Conservation (phyloP, 2,797 vertebrate species). For the Sparus aurata region DNA sequence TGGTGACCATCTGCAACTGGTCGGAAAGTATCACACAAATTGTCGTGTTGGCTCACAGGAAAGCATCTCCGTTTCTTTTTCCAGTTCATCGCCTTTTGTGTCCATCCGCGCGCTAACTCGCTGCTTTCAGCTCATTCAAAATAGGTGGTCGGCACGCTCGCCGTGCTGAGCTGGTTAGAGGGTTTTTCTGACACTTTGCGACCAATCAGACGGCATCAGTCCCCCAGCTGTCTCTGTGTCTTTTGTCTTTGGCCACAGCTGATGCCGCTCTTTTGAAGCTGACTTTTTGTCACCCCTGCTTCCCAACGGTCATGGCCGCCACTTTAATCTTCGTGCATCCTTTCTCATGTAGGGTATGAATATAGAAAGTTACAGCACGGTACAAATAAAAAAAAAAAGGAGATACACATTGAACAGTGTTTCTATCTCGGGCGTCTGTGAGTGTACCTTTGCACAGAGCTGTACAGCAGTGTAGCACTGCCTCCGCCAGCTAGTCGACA, state of each 20-base stretch:
- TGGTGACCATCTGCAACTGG: conserved; percentile 34
- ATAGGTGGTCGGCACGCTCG: conserved; percentile 9
- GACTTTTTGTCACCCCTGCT: conserved; percentile 35
- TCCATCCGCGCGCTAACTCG: conserved; percentile 13
- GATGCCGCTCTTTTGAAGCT: conserved; percentile 20
- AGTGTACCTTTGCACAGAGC: conserved; percentile 38
- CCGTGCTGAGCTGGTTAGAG: conserved; percentile 52
- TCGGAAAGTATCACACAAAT: conserved; percentile 36
- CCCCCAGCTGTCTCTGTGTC: conserved; percentile 39
- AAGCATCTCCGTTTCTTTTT: conserved; percentile 27
- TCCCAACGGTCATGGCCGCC: not conserved
- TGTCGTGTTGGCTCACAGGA: conserved; percentile 2
- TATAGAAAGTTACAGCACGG: conserved; percentile 23
- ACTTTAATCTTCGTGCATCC: conserved; percentile 39
- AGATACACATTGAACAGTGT: conserved; percentile 10
- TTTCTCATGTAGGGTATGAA: conserved; percentile 6
- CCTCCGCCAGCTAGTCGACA: conserved; percentile 57
- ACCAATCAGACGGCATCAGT: conserved; percentile 49
- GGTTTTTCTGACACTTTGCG: conserved; percentile 47
- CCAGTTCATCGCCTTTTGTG: conserved; percentile 32
- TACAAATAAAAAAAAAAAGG: not conserved
- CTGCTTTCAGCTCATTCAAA: conserved; percentile 11
- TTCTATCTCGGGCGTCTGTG: conserved; percentile 36
- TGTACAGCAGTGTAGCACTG: conserved; percentile 20
- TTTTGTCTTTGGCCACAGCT: conserved; percentile 33